These are phyloP conservation scores for Pseudochromis fuscus DNA, from an alignment of 2,797 vertebrate species.

Conservation along the genomic window DNA sequence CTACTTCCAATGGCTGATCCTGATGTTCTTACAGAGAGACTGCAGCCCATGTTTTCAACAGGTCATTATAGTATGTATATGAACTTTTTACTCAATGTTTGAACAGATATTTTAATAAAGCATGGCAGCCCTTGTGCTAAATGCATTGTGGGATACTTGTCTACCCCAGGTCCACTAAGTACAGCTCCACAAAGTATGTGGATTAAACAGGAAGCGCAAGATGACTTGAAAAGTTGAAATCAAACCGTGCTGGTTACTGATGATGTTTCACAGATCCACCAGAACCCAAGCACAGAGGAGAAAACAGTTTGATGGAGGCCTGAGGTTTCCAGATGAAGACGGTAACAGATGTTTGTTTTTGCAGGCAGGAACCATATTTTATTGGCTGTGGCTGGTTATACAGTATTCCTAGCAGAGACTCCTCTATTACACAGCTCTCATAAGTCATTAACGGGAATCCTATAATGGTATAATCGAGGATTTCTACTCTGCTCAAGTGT, in stretches of 20 bases:
- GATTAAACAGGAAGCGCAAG: no score
- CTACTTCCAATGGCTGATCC: no score
- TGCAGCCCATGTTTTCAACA: no score
- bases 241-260: not conserved
- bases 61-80: no score
- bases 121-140: no score
- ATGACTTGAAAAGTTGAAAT: not conserved
- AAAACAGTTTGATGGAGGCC: not conserved
- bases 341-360: not conserved
- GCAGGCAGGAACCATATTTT: not conserved
- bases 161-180: no score
- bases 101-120: no score
- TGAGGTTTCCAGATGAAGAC: not conserved
- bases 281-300: not conserved
- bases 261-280: not conserved
- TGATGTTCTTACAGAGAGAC: no score
- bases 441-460: slow-evolving; percentile 19
- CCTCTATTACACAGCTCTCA: not conserved
- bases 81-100: no score
- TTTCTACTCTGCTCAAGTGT: slow-evolving; percentile 2
- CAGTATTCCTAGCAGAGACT: not conserved
- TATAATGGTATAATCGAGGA: not conserved
- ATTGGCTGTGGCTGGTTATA: not conserved
- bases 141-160: no score
- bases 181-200: no score